Evolutionary conservation across 2,113 vertebrate genomes (phyloP).

Genomic region (Pteropus alecto): DNA sequence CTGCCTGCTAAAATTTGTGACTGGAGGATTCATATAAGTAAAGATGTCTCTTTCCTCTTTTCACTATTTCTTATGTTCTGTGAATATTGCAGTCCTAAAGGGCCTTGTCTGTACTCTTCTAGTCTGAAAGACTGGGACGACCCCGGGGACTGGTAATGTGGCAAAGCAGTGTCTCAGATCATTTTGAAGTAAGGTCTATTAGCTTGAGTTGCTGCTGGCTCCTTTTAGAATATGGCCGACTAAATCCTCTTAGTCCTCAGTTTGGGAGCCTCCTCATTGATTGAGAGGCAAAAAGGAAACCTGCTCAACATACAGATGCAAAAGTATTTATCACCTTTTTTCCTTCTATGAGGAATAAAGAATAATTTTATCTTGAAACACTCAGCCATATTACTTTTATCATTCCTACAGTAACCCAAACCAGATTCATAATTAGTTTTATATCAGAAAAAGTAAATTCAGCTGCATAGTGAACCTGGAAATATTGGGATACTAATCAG

Average conservation of each 20-base stretch:
- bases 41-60: not conserved
- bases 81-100: not conserved
- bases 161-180: not conserved
- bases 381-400: not conserved
- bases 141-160: not conserved
- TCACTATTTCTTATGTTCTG: not conserved
- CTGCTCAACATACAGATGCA: not conserved
- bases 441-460: not conserved
- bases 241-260: not conserved
- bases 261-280: not conserved
- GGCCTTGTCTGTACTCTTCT: not conserved
- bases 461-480: not conserved
- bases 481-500: not conserved
- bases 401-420: not conserved
- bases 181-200: not conserved
- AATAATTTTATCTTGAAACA: not conserved
- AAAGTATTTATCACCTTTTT: not conserved
- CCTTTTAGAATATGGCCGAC: not conserved
- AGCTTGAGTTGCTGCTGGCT: not conserved
- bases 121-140: not conserved
- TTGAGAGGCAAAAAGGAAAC: not conserved
- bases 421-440: not conserved
- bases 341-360: not conserved
- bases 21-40: not conserved
- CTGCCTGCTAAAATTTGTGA: not conserved